Conservation (phyloP, 2,797 vertebrate genomes). For the Macrochelys suwanniensis region DNA sequence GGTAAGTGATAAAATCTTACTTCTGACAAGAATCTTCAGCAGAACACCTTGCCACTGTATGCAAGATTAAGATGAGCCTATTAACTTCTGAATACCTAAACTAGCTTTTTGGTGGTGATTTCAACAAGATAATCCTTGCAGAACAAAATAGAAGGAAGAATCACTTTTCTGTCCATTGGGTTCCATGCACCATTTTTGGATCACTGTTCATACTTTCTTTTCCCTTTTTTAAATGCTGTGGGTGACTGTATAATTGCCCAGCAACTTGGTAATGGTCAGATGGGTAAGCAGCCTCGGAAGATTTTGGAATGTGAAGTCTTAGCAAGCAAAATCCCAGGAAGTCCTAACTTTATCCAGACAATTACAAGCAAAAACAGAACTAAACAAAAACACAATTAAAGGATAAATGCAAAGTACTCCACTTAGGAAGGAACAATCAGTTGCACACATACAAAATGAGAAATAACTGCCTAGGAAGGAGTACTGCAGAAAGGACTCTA, state of each 20-base stretch:
- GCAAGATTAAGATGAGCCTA: neutral
- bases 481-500: too few species aligned
- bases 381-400: neutral
- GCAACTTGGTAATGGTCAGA: slow-evolving; percentile 12
- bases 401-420: too few species aligned
- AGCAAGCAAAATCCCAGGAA: neutral
- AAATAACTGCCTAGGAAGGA: too few species aligned
- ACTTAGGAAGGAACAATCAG: too few species aligned
- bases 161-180: slow-evolving; percentile 30
- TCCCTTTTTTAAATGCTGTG: slow-evolving; percentile 45
- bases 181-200: slow-evolving; percentile 52
- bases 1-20: slow-evolving; percentile 83
- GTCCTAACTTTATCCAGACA: slow-evolving; percentile 58
- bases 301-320: slow-evolving; percentile 27
- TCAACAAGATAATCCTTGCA: neutral
- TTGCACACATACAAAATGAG: too few species aligned
- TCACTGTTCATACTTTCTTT: slow-evolving; percentile 44
- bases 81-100: neutral
- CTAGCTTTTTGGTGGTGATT: neutral
- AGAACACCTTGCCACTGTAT: neutral
- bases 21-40: neutral
- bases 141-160: neutral
- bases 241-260: slow-evolving; percentile 63
- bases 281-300: slow-evolving; percentile 8
- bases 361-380: slow-evolving; percentile 51